Conservation (phyloP, 2,888 invertebrate species). For the Platynereis dumerilii region DNA sequence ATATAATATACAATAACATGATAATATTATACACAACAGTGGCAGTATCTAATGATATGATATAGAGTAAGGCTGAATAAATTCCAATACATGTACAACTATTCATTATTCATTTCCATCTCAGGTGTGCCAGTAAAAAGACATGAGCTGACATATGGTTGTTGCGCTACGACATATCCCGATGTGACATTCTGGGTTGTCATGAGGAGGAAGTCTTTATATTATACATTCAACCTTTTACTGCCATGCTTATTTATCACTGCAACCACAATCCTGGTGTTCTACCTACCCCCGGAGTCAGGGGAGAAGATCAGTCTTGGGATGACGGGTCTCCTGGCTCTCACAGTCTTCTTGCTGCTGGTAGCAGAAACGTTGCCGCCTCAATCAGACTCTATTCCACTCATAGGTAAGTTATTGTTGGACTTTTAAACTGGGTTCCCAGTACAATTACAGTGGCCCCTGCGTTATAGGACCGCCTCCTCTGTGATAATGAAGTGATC, state of each 20-base stretch:
- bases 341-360: slow-evolving; percentile 30
- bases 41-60: too few relatives aligned
- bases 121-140: slow-evolving; percentile 8
- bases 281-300: slow-evolving; percentile 22
- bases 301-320: slow-evolving; percentile 26
- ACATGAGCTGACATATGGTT: slow-evolving; percentile 9
- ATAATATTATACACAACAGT: too few relatives aligned
- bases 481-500: too few relatives aligned
- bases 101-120: too few relatives aligned
- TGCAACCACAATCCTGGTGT: slow-evolving; percentile 23
- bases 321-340: slow-evolving; percentile 27
- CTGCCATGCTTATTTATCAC: slow-evolving; percentile 25
- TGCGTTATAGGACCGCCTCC: too few relatives aligned
- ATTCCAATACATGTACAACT: too few relatives aligned
- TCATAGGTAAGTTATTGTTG: slow-evolving; percentile 31
- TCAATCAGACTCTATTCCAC: slow-evolving; percentile 28
- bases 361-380: slow-evolving; percentile 31
- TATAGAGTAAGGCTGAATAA: too few relatives aligned
- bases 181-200: slow-evolving; percentile 24
- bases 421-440: too few relatives aligned
- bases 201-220: slow-evolving; percentile 23
- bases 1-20: too few relatives aligned
- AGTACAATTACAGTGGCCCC: too few relatives aligned
- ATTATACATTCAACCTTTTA: slow-evolving; percentile 26
- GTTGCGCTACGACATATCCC: slow-evolving; percentile 17